Percentiles rank a stretch among this genome's conserved stretches.
phyloP scores from a whole-genome alignment of 2,888 invertebrate species.

The Ditula angustiorana region DNA sequence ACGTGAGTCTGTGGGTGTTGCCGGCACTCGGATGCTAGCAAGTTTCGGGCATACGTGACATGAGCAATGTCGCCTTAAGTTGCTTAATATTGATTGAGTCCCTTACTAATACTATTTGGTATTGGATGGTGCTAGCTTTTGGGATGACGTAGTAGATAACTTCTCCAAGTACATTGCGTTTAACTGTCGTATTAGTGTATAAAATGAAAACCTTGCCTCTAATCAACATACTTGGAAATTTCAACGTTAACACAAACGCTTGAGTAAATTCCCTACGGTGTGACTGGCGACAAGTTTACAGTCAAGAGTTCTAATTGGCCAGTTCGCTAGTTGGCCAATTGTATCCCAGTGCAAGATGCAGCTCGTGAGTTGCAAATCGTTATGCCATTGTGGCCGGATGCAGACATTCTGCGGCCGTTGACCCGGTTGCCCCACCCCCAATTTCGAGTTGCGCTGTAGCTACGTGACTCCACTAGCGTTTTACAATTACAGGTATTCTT shows the following conservation, averaged over 20 bases:
- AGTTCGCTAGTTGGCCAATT: conserved; percentile 44
- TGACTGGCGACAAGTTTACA: background rate
- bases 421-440: conserved; percentile 63
- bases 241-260: background rate
- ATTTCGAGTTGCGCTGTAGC: conserved; percentile 50
- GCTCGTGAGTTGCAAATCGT: conserved; percentile 59
- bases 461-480: conserved; percentile 74
- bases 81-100: conserved; percentile 51
- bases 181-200: too few relatives aligned
- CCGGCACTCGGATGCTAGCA: conserved; percentile 10
- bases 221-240: background rate
- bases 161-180: too few relatives aligned
- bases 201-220: background rate
- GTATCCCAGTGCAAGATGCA: conserved; percentile 55
- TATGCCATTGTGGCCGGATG: conserved; percentile 71
- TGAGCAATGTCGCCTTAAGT: conserved; percentile 51
- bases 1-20: conserved; percentile 28
- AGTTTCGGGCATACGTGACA: conserved; percentile 59
- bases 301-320: conserved; percentile 29
- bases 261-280: background rate
- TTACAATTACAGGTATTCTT: conserved; percentile 56
- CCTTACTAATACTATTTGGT: conserved; percentile 17
- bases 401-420: conserved; percentile 58
- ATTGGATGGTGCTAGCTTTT: conserved; percentile 22
- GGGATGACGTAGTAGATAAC: conserved; percentile 2